These are phyloP conservation scores for Percopsis transmontana DNA, from an alignment of 2,113 vertebrate genomes.

Conservation along the genomic window DNA sequence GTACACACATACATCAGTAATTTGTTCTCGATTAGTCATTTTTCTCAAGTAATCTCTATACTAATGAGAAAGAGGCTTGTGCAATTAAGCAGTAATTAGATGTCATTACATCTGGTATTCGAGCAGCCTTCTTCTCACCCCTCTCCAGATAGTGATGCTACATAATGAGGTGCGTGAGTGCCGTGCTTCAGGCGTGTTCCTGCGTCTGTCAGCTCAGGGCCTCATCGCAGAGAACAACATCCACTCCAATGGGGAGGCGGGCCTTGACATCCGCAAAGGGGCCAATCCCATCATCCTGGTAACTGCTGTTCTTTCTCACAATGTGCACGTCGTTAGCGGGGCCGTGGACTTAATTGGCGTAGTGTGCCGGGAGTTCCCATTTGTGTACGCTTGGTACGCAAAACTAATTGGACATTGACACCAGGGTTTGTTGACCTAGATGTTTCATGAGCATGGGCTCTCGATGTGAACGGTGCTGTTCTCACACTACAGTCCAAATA, in stretches of 20 bases:
- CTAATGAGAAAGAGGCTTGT: constrained; percentile 1
- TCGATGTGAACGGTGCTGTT: not conserved
- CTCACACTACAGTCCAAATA: not conserved
- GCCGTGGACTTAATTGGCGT: not conserved
- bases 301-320: constrained; percentile 14
- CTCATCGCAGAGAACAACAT: constrained; percentile 87
- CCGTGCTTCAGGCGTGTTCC: constrained; percentile 84
- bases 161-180: constrained; percentile 86
- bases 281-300: constrained; percentile 87
- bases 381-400: not conserved
- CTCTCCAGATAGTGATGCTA: constrained; percentile 84
- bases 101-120: constrained; percentile 14
- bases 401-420: not conserved
- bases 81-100: constrained; percentile 36
- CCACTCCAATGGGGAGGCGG: constrained; percentile 84
- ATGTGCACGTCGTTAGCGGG: not conserved
- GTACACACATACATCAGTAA: not conserved
- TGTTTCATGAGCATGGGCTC: not conserved
- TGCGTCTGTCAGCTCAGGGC: constrained; percentile 84
- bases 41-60: constrained; percentile 3
- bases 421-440: not conserved
- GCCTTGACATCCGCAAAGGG: constrained; percentile 86
- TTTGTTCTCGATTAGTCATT: not conserved
- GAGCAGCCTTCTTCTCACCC: constrained; percentile 22
- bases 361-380: not conserved